Conservation (phyloP, 2,113 vertebrate species). For the Sebastes fasciatus region DNA sequence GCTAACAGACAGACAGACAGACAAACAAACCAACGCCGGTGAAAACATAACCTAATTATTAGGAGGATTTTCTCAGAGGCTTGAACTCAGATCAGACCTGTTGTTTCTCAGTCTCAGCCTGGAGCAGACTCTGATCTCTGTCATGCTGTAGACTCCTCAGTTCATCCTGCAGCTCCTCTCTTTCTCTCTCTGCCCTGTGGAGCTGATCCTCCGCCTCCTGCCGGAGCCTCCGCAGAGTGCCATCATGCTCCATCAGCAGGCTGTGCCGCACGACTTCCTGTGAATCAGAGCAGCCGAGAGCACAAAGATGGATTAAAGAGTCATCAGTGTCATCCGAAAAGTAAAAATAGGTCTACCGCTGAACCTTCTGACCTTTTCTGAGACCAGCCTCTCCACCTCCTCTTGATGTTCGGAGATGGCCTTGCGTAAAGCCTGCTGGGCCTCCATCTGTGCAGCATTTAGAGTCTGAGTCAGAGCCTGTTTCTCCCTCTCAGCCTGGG, state of each 20-base stretch:
- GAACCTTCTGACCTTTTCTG: constrained; percentile 85
- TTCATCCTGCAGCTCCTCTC: constrained; percentile 86
- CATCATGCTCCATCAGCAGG: constrained; percentile 85
- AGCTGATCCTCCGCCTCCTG: constrained; percentile 88
- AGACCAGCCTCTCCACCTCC: constrained; percentile 85
- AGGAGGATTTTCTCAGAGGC: background rate
- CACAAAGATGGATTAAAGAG: background rate
- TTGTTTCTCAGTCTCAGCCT: constrained; percentile 91
- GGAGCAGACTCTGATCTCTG: constrained; percentile 87
- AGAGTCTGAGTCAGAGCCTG: constrained; percentile 83
- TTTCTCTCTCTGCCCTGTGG: constrained; percentile 81
- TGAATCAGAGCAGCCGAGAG: constrained; percentile 3
- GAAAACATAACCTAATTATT: background rate
- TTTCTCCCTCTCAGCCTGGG: constrained; percentile 84
- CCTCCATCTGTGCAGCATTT: constrained; percentile 81
- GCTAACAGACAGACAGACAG: no score
- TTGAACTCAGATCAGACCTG: constrained; percentile 82
- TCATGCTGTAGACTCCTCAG: constrained; percentile 85
- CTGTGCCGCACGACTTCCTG: constrained; percentile 86
- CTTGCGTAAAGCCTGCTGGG: constrained; percentile 84
- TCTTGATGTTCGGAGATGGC: constrained; percentile 85
- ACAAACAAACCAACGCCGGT: no score
- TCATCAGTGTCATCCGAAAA: background rate
- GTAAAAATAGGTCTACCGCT: background rate
- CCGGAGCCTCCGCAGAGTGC: constrained; percentile 76